Conservation (phyloP, 2,888 invertebrate species). For the Campoletis raptor region DNA sequence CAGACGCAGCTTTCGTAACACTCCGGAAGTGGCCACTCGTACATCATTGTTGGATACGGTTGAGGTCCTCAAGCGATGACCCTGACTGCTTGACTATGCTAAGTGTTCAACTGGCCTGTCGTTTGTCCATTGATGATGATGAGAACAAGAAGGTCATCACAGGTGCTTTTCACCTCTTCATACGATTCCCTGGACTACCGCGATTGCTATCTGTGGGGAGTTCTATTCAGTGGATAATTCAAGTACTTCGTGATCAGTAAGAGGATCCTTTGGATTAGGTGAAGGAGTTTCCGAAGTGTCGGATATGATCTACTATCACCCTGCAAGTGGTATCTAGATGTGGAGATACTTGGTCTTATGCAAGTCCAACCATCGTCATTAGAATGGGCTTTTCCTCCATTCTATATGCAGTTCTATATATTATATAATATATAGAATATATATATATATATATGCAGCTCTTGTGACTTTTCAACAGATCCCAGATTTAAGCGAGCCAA, state of each 20-base stretch:
- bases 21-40: slow-evolving; percentile 69
- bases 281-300: slow-evolving; percentile 58
- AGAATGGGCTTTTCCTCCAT: slow-evolving; percentile 29
- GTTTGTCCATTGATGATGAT: neutral
- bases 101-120: slow-evolving; percentile 19
- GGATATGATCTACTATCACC: slow-evolving; percentile 31
- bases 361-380: slow-evolving; percentile 38
- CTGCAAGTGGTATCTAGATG: slow-evolving; percentile 22
- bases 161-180: neutral
- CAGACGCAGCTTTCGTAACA: slow-evolving; percentile 70
- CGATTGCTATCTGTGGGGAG: neutral
- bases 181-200: neutral
- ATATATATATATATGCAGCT: neutral
- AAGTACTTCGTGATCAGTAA: slow-evolving; percentile 43
- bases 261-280: slow-evolving; percentile 17
- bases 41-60: slow-evolving; percentile 80
- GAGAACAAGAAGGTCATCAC: neutral
- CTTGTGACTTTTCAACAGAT: slow-evolving; percentile 34
- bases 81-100: slow-evolving; percentile 13
- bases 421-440: too few relatives aligned
- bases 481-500: slow-evolving; percentile 28
- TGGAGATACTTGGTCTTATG: slow-evolving; percentile 35
- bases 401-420: neutral
- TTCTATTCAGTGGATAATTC: slow-evolving; percentile 47
- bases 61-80: slow-evolving; percentile 45